Conservation (phyloP, 2,888 invertebrate species). For the Cheiracanthium punctorium region DNA sequence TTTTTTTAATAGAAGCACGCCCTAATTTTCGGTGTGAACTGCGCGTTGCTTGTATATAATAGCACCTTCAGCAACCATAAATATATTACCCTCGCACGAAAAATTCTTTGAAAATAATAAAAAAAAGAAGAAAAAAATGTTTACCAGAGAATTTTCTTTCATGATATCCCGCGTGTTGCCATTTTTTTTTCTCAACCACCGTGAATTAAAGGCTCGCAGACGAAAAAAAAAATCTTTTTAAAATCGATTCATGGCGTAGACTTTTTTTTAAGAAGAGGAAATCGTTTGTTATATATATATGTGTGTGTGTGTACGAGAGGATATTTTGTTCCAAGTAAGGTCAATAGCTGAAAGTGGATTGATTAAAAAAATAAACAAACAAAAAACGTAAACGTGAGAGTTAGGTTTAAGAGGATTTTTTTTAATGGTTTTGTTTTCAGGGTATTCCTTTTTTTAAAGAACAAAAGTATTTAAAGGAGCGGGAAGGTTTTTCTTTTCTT, state of each 20-base stretch:
- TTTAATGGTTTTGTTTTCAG: too few species aligned
- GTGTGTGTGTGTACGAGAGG: not conserved
- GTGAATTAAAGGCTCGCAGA: not conserved
- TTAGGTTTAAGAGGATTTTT: too few species aligned
- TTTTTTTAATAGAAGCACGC: conserved; percentile 29
- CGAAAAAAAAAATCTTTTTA: not conserved
- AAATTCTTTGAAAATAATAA: conserved; percentile 22
- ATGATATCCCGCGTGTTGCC: not conserved
- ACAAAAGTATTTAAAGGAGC: too few species aligned
- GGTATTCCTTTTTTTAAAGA: too few species aligned
- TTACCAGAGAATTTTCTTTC: not conserved
- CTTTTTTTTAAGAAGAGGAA: not conserved
- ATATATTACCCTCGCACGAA: conserved; percentile 46
- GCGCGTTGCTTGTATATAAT: conserved; percentile 29
- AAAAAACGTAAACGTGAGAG: not conserved
- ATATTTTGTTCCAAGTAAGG: not conserved
- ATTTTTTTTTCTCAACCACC: not conserved
- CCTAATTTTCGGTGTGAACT: conserved; percentile 44
- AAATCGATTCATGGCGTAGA: not conserved
- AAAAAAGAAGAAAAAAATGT: conserved; percentile 18
- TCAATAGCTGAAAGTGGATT: not conserved
- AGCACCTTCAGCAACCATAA: conserved; percentile 29
- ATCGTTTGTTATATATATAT: not conserved
- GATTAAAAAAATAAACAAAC: not conserved
- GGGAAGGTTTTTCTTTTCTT: too few species aligned